phyloP scores from a whole-genome alignment of 2,888 invertebrate species.

The Cheilosia variabilis region DNA sequence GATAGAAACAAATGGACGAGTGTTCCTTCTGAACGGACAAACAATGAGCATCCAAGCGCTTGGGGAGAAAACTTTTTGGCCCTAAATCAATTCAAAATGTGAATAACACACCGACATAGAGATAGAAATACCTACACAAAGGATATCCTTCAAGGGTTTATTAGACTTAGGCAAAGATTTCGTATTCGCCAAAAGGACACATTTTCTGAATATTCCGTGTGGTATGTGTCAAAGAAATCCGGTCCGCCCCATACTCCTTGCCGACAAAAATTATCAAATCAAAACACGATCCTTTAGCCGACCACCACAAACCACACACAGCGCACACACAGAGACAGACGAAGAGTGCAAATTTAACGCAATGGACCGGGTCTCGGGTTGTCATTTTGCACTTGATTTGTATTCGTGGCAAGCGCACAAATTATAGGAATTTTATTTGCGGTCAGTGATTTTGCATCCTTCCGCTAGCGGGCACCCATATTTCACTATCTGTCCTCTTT shows the following conservation, averaged over 20 bases:
- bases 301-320: slow-evolving; percentile 5
- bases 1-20: slow-evolving; percentile 45
- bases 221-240: slow-evolving; percentile 50
- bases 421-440: slow-evolving; percentile 59
- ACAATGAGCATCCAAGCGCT: slow-evolving; percentile 2
- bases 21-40: slow-evolving; percentile 12
- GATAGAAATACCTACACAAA: neutral
- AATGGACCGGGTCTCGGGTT: neutral
- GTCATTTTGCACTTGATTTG: slow-evolving; percentile 41
- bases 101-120: neutral
- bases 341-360: slow-evolving; percentile 15
- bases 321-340: slow-evolving; percentile 11
- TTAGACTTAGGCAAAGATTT: slow-evolving; percentile 32
- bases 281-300: slow-evolving; percentile 57
- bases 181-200: slow-evolving; percentile 47
- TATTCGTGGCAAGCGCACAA: slow-evolving; percentile 61
- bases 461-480: slow-evolving; percentile 15
- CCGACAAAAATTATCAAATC: slow-evolving; percentile 56
- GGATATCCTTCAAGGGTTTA: slow-evolving; percentile 15
- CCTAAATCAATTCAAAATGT: slow-evolving; percentile 28
- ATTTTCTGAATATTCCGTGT: slow-evolving; percentile 42
- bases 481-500: slow-evolving; percentile 47
- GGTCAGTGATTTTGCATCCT: slow-evolving; percentile 56
- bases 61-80: slow-evolving; percentile 10
- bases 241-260: slow-evolving; percentile 4